Evolutionary conservation across 2,113 vertebrate species (phyloP).

Genomic region (Sinocyclocheilus maitianheensis): DNA sequence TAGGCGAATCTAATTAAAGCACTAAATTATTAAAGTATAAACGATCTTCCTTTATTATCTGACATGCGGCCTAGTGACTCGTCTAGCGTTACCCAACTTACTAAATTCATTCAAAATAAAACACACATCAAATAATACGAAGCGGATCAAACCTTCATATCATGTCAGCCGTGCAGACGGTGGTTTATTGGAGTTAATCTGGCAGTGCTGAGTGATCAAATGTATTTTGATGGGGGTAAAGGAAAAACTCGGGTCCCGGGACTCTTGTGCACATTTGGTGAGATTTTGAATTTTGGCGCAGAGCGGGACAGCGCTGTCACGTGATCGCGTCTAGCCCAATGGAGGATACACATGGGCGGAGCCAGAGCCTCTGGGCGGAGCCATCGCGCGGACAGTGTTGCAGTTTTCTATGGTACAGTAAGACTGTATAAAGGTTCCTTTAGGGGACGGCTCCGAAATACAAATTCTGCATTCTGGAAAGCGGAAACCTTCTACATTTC

Average conservation of each 20-base stretch:
- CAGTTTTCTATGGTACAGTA: background rate
- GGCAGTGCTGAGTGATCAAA: background rate
- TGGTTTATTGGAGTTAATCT: background rate
- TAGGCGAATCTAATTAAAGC: background rate
- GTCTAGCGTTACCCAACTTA: background rate
- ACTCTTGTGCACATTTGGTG: slow-evolving; percentile 4
- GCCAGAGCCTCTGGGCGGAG: background rate
- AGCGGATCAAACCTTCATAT: slow-evolving; percentile 73
- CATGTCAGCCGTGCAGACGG: slow-evolving; percentile 43
- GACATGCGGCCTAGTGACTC: slow-evolving; percentile 30
- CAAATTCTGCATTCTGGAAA: background rate
- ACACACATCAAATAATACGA: slow-evolving; percentile 10
- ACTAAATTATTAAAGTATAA: background rate
- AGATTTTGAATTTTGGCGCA: slow-evolving; percentile 96
- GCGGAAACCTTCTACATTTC: too few species aligned
- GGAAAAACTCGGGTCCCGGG: background rate
- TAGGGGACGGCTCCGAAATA: background rate
- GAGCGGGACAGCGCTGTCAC: slow-evolving; percentile 63
- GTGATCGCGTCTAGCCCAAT: slow-evolving; percentile 58
- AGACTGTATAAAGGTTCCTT: background rate
- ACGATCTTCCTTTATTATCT: background rate
- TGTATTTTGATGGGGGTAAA: background rate
- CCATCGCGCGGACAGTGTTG: slow-evolving; percentile 36
- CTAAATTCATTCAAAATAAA: background rate
- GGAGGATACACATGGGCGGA: background rate